Conservation (phyloP, 2,113 vertebrate species). For the Poeciliopsis prolifica region DNA sequence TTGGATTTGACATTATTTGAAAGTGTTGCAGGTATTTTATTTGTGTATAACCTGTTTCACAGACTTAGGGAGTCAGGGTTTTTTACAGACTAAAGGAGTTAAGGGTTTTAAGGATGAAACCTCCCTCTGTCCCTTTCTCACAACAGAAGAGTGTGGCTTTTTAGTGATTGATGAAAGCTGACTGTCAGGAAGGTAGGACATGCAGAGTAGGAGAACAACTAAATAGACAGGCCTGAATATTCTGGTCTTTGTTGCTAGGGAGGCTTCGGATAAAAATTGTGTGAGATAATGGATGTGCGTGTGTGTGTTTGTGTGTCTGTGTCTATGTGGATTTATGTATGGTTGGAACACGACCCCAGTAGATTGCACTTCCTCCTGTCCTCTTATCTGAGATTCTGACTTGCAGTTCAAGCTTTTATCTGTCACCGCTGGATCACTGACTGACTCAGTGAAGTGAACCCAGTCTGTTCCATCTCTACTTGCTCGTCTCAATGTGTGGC, state of each 20-base stretch:
- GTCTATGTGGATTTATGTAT: constrained; percentile 17
- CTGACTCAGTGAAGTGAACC: constrained; percentile 17
- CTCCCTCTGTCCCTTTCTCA: too few relatives aligned
- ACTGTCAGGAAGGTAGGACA: constrained; percentile 31
- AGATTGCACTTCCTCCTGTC: constrained; percentile 61
- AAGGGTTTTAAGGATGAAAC: constrained; percentile 29
- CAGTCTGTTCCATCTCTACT: not conserved
- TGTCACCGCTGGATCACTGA: constrained; percentile 41
- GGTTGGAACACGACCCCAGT: constrained; percentile 29
- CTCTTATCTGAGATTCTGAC: constrained; percentile 55
- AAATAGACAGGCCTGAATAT: constrained; percentile 42
- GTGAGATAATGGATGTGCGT: not conserved
- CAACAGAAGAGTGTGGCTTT: not conserved
- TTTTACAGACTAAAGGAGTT: constrained; percentile 37
- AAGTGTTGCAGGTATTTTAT: not conserved
- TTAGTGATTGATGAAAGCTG: constrained; percentile 28
- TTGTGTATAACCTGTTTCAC: constrained; percentile 23
- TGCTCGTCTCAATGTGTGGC: not conserved
- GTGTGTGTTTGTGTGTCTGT: constrained; percentile 2
- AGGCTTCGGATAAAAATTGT: constrained; percentile 23
- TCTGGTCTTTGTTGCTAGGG: constrained; percentile 49
- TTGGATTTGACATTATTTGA: not conserved
- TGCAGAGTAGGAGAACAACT: constrained; percentile 26
- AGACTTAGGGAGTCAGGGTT: constrained; percentile 22
- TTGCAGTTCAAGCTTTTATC: constrained; percentile 57